phyloP scores from a whole-genome alignment of 2,888 invertebrate species.

The Lochmaea crataegi region DNA sequence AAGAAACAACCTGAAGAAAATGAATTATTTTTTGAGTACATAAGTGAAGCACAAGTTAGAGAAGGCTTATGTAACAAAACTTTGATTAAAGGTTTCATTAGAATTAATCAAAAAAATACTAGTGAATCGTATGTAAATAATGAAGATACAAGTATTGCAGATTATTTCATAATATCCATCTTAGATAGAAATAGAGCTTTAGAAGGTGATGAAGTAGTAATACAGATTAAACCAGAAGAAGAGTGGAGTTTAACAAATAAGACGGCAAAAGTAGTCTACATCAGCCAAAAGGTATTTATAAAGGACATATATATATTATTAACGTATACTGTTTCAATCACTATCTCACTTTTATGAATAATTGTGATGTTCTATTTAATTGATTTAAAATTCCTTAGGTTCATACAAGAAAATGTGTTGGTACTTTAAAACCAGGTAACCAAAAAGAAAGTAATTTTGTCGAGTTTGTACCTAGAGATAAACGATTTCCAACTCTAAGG shows the following conservation, averaged over 20 bases:
- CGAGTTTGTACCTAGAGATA: constrained; percentile 83
- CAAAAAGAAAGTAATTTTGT: constrained; percentile 71
- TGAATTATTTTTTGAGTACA: constrained; percentile 66
- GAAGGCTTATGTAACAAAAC: constrained; percentile 72
- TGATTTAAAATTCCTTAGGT: constrained; percentile 59
- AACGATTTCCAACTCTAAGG: constrained; percentile 80
- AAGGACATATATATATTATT: no score
- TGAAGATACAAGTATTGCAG: constrained; percentile 71
- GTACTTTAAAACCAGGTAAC: constrained; percentile 71
- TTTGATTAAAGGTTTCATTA: constrained; percentile 76
- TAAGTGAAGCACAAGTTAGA: constrained; percentile 67
- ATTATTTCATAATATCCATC: constrained; percentile 79
- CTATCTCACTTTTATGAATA: no score
- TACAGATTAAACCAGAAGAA: constrained; percentile 66
- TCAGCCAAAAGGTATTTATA: constrained; percentile 71
- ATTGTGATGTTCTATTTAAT: no score
- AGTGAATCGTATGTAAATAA: constrained; percentile 84
- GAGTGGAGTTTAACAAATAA: constrained; percentile 64
- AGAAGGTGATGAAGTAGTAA: constrained; percentile 85
- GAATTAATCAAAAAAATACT: constrained; percentile 86
- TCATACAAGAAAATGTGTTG: constrained; percentile 81
- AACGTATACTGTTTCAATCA: no score
- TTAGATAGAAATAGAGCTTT: constrained; percentile 83
- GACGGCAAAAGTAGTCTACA: constrained; percentile 77
- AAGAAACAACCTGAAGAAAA: constrained; percentile 35